A percentile compares a stretch with the other conserved stretches of the same genome.
These are phyloP conservation scores for Manacus vitellinus DNA, from an alignment of 2,113 vertebrate species.

Conservation along the genomic window DNA sequence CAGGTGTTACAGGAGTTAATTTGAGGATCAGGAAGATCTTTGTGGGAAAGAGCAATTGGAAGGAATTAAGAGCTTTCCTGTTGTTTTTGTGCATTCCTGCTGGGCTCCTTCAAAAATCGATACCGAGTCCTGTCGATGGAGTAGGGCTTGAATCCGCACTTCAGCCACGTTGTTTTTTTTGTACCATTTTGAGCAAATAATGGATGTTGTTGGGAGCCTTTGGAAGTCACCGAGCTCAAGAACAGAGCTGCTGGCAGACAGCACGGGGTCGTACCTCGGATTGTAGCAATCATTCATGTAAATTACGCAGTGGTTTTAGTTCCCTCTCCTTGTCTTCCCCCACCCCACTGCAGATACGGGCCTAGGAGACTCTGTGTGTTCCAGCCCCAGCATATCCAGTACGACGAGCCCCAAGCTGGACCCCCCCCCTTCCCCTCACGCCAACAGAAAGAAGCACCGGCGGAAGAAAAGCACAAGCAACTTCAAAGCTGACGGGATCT, in stretches of 20 bases:
- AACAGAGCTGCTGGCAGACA: neutral
- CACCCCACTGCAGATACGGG: constrained; percentile 81
- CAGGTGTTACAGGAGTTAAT: neutral
- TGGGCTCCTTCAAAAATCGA: neutral
- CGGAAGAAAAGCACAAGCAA: constrained; percentile 99
- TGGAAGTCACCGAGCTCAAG: neutral
- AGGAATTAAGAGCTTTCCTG: neutral
- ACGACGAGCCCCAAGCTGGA: constrained; percentile 96
- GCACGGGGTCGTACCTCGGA: neutral
- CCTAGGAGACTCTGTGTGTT: constrained; percentile 91
- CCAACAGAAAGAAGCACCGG: constrained; percentile 97
- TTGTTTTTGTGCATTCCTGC: neutral
- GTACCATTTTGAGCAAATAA: neutral
- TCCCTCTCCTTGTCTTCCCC: neutral
- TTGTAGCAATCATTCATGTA: neutral
- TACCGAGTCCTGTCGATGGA: neutral
- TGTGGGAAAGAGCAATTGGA: neutral
- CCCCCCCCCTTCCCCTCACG: constrained; percentile 94
- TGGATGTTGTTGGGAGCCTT: neutral
- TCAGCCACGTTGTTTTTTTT: neutral
- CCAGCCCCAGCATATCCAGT: constrained; percentile 94
- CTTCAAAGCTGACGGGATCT: constrained; percentile 93
- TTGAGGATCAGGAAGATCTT: neutral
- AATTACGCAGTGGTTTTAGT: neutral
- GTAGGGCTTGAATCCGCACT: neutral